These are phyloP conservation scores for Neoarius graeffei DNA, from an alignment of 2,113 vertebrate species.

Conservation along the genomic window DNA sequence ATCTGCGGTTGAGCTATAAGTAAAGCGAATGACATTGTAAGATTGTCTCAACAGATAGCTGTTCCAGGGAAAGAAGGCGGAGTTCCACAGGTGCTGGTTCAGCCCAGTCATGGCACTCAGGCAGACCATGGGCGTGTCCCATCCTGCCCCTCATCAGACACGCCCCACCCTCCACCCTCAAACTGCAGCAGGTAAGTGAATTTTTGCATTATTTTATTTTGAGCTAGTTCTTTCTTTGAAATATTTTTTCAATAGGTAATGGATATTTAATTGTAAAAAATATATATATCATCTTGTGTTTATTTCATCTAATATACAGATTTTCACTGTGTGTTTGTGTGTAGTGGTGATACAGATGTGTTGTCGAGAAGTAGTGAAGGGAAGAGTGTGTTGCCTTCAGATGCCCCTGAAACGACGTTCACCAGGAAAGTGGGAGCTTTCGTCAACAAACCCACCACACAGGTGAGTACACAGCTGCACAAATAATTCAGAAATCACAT, in stretches of 20 bases:
- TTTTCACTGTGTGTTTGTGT: conserved; percentile 6
- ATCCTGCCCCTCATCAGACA: conserved; percentile 72
- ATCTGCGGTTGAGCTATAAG: not conserved
- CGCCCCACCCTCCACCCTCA: conserved; percentile 70
- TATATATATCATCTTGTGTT: no score
- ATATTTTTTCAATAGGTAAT: not conserved
- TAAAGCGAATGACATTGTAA: not conserved
- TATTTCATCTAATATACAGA: not conserved
- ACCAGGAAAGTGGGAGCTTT: conserved; percentile 94
- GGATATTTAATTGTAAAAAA: not conserved
- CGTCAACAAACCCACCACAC: conserved; percentile 90
- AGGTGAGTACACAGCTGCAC: conserved; percentile 73
- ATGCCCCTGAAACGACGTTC: conserved; percentile 84
- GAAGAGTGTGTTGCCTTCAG: conserved; percentile 78
- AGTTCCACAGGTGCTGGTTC: conserved; percentile 72
- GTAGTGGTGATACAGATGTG: conserved; percentile 78
- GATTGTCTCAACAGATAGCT: conserved; percentile 68
- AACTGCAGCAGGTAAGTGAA: conserved; percentile 78
- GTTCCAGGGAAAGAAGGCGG: conserved; percentile 87
- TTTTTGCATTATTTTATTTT: not conserved
- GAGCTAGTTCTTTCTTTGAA: not conserved
- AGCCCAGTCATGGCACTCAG: conserved; percentile 81
- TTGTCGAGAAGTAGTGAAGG: conserved; percentile 80
- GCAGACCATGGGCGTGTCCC: conserved; percentile 78
- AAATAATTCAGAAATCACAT: not conserved